These are phyloP conservation scores for Dendrocopos noguchii DNA, from an alignment of 2,113 vertebrate species.

Conservation along the genomic window DNA sequence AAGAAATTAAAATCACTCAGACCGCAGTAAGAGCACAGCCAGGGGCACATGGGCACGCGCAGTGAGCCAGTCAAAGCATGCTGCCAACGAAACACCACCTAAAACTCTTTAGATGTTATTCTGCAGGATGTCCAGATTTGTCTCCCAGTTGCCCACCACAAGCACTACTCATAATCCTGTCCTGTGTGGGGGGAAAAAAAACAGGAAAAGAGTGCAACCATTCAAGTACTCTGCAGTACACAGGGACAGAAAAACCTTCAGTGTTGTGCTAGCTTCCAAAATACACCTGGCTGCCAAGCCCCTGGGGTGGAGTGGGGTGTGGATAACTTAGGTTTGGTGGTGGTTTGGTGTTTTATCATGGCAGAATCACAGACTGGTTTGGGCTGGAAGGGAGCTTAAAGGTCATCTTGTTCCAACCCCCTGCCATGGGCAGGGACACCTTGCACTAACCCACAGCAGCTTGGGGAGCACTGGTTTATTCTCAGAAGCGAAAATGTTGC, in stretches of 20 bases:
- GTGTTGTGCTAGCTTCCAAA: background rate
- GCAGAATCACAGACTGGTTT: background rate
- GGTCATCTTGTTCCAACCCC: no score
- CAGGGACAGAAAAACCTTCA: background rate
- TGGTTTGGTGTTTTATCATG: background rate
- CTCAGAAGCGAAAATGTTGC: background rate
- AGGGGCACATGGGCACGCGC: background rate
- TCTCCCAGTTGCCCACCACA: accelerated
- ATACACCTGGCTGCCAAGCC: background rate
- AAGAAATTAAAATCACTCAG: constrained; percentile 21
- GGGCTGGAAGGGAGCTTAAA: no score
- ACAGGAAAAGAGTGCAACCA: background rate
- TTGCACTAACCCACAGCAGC: background rate
- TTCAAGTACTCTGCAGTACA: background rate
- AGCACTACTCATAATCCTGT: background rate
- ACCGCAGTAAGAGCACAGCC: background rate
- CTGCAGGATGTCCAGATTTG: background rate
- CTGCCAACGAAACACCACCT: background rate
- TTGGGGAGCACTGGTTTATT: background rate
- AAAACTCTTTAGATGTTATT: background rate
- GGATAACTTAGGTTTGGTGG: background rate
- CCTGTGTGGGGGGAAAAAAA: background rate
- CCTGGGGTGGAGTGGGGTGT: no score
- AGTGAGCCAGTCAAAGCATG: background rate
- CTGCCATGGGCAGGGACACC: no score